Evolutionary conservation across 2,113 vertebrate genomes (phyloP), one percentile per base, ranked within the genome.

Genomic region (Tonatia bakeri): DNA sequence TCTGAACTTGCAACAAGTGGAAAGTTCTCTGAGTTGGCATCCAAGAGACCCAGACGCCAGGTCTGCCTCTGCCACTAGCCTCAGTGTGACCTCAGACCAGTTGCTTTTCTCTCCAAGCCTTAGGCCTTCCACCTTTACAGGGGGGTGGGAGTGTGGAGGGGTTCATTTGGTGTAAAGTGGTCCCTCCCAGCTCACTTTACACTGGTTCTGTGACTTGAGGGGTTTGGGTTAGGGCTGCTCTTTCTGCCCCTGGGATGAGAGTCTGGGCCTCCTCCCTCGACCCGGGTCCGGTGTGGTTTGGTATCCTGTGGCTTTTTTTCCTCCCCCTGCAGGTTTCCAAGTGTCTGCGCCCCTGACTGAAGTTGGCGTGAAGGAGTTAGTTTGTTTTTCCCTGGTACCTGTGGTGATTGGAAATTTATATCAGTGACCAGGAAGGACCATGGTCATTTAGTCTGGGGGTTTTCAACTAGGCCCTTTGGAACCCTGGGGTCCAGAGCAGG

Each of bases 71-170:
- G 43, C 33, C 13, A 7, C 50, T 12, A 13, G 56, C 65, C 7
- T 14, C 59, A 75, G 40, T 76, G 94, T 87, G 36, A 80, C 92
- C 12, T 70, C 14, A 2, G 59, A 65, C 38, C 33, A 50, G 5
- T 12, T 2, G 7, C 87, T 52, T 16, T 75, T 47, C 33, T 94
- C 61, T 89, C 77, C 91, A 96, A 70, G 38, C 33, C 67, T 86
- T 47, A 40, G 45, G 50, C 38, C 43, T 8, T 82, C 22, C 24
- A 43, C 38, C n/a, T 69, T 91, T 20, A 54, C 40, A 3, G 6
- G 20, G 6, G 9, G 50, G 33, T 36, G 0, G 9, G 38, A 5
- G 38, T 33, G 0, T 20, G 8, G 22, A 7, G 52, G 31, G 40
- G 0, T 22, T 87, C 72, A 67, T 50, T 28, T 47, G 20, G 22